Conservation (phyloP, 1,140 invertebrate genomes). For the Scaptomyza pallida region DNA sequence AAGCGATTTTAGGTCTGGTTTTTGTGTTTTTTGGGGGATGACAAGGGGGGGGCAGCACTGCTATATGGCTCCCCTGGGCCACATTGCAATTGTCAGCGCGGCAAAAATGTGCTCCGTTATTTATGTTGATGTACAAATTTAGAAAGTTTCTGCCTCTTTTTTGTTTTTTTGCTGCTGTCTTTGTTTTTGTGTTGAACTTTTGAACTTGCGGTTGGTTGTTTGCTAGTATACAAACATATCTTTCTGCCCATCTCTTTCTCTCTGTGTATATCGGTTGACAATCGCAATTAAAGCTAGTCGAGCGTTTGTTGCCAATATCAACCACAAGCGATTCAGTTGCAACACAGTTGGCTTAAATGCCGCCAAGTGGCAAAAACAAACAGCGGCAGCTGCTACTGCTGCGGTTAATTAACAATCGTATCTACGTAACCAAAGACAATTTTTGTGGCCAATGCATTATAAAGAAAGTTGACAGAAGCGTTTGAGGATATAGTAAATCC, state of each 20-base stretch:
- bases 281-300: slow-evolving; percentile 57
- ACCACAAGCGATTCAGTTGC: slow-evolving; percentile 64
- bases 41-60: background rate
- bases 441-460: slow-evolving; percentile 16
- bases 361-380: background rate
- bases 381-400: slow-evolving; percentile 32
- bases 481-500: slow-evolving; percentile 16
- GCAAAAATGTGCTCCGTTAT: slow-evolving; percentile 50
- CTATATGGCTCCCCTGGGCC: slow-evolving; percentile 43
- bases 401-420: slow-evolving; percentile 68
- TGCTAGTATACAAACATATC: slow-evolving; percentile 41
- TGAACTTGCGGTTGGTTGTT: slow-evolving; percentile 68
- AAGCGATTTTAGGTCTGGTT: background rate
- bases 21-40: background rate
- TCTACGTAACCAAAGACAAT: slow-evolving; percentile 46
- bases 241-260: too few species aligned
- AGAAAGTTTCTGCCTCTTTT: slow-evolving; percentile 35
- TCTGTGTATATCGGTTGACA: slow-evolving; percentile 55
- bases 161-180: slow-evolving; percentile 14
- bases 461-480: slow-evolving; percentile 50
- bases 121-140: slow-evolving; percentile 54
- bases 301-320: slow-evolving; percentile 35
- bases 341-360: slow-evolving; percentile 15
- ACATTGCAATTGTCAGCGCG: slow-evolving; percentile 57
- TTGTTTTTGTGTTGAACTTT: slow-evolving; percentile 47